Percentiles rank a stretch among this genome's conserved stretches.
These are phyloP conservation scores for Columba janthina DNA, from an alignment of 2,113 vertebrate genomes.

Conservation along the genomic window DNA sequence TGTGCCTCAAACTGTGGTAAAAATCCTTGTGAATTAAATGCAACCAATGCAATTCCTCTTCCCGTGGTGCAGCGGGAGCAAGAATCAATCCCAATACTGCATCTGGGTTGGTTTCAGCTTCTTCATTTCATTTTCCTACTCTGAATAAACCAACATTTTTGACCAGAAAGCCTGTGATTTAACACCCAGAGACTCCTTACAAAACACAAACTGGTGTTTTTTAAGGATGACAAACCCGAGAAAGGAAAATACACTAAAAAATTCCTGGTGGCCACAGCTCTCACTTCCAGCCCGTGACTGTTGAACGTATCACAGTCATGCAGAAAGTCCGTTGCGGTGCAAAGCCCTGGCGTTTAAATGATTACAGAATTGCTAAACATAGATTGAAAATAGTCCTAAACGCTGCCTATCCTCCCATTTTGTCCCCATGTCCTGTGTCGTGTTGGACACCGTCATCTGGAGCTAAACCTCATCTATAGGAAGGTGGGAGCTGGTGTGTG, in stretches of 20 bases:
- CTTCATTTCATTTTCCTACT: neutral
- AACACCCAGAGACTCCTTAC: neutral
- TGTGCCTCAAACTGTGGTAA: neutral
- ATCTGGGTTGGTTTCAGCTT: neutral
- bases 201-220: neutral
- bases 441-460: neutral
- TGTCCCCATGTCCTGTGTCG: neutral
- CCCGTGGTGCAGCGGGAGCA: neutral
- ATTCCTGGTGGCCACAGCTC: neutral
- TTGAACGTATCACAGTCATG: rapidly evolving
- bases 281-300: neutral
- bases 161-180: neutral
- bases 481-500: neutral
- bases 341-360: neutral
- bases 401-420: neutral
- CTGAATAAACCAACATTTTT: neutral
- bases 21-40: neutral
- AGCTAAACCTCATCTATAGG: no score
- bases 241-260: neutral
- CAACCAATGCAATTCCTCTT: neutral
- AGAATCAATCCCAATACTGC: neutral
- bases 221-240: neutral
- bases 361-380: neutral
- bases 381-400: neutral
- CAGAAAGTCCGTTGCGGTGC: neutral